Conservation (phyloP, 1,140 invertebrate genomes). For the Antheraea mylitta region DNA sequence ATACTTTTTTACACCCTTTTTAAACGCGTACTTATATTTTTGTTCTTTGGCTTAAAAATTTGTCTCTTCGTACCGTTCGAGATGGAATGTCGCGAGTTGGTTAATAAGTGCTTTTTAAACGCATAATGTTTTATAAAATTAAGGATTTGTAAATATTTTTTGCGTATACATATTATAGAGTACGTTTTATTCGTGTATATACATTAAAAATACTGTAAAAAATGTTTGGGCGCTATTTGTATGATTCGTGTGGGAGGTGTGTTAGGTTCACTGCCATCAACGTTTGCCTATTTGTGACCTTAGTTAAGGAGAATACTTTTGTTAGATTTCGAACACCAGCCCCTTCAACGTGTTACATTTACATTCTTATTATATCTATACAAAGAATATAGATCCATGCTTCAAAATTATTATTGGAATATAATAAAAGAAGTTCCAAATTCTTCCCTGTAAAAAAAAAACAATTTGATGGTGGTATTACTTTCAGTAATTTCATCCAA, state of each 20-base stretch:
- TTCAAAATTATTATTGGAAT: too few relatives aligned
- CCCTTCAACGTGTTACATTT: too few relatives aligned
- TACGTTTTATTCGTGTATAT: constrained; percentile 67
- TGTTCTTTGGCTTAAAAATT: background rate
- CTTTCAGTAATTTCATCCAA: too few relatives aligned
- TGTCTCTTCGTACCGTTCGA: background rate
- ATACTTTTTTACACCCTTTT: background rate
- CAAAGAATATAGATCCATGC: too few relatives aligned
- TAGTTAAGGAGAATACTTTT: background rate
- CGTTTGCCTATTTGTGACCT: constrained; percentile 45
- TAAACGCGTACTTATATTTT: background rate
- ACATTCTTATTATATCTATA: too few relatives aligned
- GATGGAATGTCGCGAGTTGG: constrained; percentile 37
- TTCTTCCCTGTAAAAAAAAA: too few relatives aligned
- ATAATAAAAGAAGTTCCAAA: too few relatives aligned
- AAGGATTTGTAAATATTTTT: constrained; percentile 73
- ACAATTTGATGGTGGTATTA: too few relatives aligned
- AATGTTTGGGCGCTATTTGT: constrained; percentile 64
- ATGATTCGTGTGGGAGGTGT: constrained; percentile 19
- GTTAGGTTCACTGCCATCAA: constrained; percentile 69
- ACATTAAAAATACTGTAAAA: constrained; percentile 53
- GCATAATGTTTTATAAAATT: constrained; percentile 37
- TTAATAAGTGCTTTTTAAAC: constrained; percentile 65
- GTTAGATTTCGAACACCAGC: background rate
- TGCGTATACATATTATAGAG: constrained; percentile 55